phyloP scores from a whole-genome alignment of 2,113 vertebrate species.

The Lamprotornis superbus region DNA sequence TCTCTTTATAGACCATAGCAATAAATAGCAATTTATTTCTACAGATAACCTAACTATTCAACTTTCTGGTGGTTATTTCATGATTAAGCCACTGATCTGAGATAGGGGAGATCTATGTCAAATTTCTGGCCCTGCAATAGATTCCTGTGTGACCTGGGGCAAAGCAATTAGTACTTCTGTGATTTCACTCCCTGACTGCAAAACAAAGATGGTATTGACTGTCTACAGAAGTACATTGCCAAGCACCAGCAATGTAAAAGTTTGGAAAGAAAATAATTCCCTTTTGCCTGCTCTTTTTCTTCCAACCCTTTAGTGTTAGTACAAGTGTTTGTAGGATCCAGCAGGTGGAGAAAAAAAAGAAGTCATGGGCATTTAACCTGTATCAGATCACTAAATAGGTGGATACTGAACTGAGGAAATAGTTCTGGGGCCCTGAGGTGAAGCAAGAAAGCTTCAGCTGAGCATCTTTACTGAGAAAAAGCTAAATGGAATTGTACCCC shows the following conservation, averaged over 20 bases:
- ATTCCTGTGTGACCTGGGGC: not conserved
- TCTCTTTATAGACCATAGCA: not conserved
- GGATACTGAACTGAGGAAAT: not conserved
- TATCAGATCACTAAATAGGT: not conserved
- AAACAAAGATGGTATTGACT: not conserved
- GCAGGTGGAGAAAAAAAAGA: rapidly evolving
- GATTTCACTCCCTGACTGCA: not conserved
- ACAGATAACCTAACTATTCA: not conserved
- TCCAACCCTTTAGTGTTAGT: not conserved
- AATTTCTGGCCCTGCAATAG: not conserved
- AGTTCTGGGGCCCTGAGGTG: not conserved
- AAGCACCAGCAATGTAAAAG: not conserved
- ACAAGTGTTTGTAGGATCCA: not conserved
- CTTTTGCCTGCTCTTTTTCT: not conserved
- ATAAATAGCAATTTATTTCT: not conserved
- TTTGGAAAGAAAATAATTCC: not conserved
- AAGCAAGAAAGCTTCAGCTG: not conserved
- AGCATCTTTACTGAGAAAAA: not conserved
- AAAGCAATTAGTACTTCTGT: not conserved
- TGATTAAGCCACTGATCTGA: not conserved
- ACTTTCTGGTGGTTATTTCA: not conserved
- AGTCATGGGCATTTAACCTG: not conserved
- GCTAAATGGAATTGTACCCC: not conserved
- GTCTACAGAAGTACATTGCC: not conserved
- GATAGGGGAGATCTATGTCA: not conserved